Percentiles rank a stretch among this genome's conserved stretches.
These are phyloP conservation scores for Campylomormyrus numenius DNA, from an alignment of 2,113 vertebrate genomes.

Conservation along the genomic window DNA sequence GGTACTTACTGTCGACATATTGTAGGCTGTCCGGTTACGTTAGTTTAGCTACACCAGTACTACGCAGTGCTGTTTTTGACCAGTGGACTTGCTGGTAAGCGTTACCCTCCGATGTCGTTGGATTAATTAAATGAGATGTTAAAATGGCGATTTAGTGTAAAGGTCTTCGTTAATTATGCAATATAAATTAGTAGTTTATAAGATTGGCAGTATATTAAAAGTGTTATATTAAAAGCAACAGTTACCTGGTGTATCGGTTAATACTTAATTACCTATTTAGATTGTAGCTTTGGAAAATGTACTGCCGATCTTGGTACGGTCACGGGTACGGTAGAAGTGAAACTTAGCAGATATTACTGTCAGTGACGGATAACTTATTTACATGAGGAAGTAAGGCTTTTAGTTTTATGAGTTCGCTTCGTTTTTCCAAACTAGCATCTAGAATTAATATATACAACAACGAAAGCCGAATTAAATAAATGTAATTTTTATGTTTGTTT, in stretches of 20 bases:
- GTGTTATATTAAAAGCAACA: neutral
- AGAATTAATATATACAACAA: neutral
- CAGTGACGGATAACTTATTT: neutral
- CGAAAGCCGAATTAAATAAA: neutral
- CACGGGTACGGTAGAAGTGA: neutral
- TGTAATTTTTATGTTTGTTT: constrained; percentile 22
- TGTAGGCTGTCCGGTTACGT: neutral
- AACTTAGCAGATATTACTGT: neutral
- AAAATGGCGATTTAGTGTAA: neutral
- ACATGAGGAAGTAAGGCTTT: neutral
- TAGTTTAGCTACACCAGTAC: neutral
- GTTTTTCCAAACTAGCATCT: neutral
- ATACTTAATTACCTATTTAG: neutral
- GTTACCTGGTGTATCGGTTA: neutral
- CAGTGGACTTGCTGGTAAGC: neutral
- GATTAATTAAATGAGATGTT: neutral
- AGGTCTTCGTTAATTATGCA: neutral
- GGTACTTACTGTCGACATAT: neutral
- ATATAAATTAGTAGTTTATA: neutral
- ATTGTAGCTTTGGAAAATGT: neutral
- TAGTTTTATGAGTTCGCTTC: neutral
- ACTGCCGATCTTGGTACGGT: neutral
- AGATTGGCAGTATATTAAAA: neutral
- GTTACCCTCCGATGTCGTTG: neutral
- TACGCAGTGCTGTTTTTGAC: neutral